Percentiles rank a stretch among this genome's conserved stretches.
Conservation (phyloP, 2,888 invertebrate species). For the Sialis lutaria region DNA sequence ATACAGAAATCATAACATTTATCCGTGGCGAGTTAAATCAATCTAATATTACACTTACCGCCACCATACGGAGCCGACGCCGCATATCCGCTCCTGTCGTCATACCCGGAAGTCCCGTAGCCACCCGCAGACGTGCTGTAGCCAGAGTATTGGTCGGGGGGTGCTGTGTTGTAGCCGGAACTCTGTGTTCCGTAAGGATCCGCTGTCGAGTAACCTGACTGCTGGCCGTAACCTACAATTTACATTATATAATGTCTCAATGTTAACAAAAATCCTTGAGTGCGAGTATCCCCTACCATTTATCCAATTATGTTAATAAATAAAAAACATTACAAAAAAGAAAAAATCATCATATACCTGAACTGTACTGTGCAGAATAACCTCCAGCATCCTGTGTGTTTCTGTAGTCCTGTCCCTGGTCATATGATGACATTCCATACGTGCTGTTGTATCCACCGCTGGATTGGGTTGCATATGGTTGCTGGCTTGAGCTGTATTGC, state of each 20-base stretch:
- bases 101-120: conserved; percentile 10
- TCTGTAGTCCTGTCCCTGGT: conserved; percentile 5
- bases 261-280: too few relatives aligned
- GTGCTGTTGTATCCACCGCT: conserved; percentile 3
- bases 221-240: conserved; percentile 1
- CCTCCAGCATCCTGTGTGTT: background rate
- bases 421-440: background rate
- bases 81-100: conserved; percentile 11
- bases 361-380: background rate
- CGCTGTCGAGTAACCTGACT: conserved; percentile 8
- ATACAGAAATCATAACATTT: too few relatives aligned
- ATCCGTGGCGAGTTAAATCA: too few relatives aligned
- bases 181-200: conserved; percentile 10
- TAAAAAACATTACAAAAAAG: too few relatives aligned
- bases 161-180: conserved; percentile 7
- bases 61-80: conserved; percentile 11
- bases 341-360: too few relatives aligned
- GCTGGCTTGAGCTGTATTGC: background rate
- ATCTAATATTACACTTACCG: conserved; percentile 1
- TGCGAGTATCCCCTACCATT: too few relatives aligned
- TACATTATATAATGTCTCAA: background rate
- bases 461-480: background rate
- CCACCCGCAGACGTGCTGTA: conserved; percentile 10
- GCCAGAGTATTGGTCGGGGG: conserved; percentile 10
- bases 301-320: too few relatives aligned